phyloP scores from a whole-genome alignment of 2,113 vertebrate genomes.

The Oxygymnocypris stewartii region DNA sequence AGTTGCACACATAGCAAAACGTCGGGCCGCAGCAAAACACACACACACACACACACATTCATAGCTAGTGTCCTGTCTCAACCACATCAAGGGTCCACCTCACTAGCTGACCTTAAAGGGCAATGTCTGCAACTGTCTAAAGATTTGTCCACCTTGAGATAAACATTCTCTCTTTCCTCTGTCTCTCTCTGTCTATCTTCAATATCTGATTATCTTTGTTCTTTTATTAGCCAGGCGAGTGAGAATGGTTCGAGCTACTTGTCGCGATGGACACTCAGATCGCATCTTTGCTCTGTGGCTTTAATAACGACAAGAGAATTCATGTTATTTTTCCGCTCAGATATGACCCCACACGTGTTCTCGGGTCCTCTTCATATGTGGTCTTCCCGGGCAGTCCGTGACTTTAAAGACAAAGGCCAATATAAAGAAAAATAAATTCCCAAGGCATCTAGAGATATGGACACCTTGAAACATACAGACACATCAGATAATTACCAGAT shows the following conservation, averaged over 20 bases:
- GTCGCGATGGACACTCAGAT: slow-evolving; percentile 41
- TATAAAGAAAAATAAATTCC: neutral
- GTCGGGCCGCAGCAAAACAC: neutral
- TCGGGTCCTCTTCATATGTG: neutral
- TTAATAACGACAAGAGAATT: slow-evolving; percentile 38
- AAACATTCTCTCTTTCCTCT: slow-evolving; percentile 19
- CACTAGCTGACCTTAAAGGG: slow-evolving; percentile 32
- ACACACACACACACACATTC: neutral
- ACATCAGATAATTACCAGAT: neutral
- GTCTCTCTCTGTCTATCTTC: slow-evolving; percentile 30
- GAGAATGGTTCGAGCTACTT: slow-evolving; percentile 28
- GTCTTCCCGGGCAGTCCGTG: neutral
- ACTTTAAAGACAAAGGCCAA: neutral
- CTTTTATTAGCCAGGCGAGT: slow-evolving; percentile 39
- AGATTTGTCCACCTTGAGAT: slow-evolving; percentile 43
- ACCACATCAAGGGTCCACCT: slow-evolving; percentile 36
- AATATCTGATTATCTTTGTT: slow-evolving; percentile 37
- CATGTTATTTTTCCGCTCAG: slow-evolving; percentile 25
- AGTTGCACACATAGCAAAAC: slow-evolving; percentile 19
- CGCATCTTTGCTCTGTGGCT: slow-evolving; percentile 45
- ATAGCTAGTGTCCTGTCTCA: slow-evolving; percentile 5
- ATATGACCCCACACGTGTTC: slow-evolving; percentile 32
- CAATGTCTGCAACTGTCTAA: slow-evolving; percentile 40
- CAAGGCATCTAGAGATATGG: neutral
- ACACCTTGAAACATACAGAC: neutral